Conservation (phyloP, 2,797 vertebrate species). For the Enteromius radiatus region DNA sequence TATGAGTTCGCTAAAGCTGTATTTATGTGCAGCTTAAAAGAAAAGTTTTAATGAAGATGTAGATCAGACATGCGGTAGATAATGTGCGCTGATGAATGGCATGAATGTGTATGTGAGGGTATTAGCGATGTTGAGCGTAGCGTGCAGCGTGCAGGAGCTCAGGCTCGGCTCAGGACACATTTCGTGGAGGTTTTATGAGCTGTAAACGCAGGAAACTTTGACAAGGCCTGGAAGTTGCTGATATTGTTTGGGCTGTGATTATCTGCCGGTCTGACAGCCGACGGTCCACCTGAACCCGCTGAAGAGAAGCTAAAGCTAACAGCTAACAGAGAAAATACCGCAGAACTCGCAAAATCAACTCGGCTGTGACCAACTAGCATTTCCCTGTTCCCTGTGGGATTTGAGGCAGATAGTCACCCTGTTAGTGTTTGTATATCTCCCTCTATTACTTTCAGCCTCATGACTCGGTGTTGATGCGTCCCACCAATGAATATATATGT, state of each 20-base stretch:
- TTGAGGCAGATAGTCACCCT: slow-evolving; percentile 5
- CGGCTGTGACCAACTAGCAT: slow-evolving; percentile 39
- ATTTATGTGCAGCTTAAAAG: background rate
- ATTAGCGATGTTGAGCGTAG: background rate
- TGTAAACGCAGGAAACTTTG: slow-evolving; percentile 59
- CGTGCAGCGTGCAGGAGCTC: background rate
- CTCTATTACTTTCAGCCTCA: background rate
- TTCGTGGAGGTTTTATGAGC: slow-evolving; percentile 56
- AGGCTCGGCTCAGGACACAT: slow-evolving; percentile 51
- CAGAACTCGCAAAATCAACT: slow-evolving; percentile 34
- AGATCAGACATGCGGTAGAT: background rate
- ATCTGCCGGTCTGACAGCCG: slow-evolving; percentile 27
- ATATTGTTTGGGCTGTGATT: slow-evolving; percentile 57
- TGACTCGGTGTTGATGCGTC: background rate
- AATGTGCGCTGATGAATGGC: background rate
- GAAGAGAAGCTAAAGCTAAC: slow-evolving; percentile 14
- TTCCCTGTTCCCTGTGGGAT: slow-evolving; percentile 21
- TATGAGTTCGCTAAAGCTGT: background rate
- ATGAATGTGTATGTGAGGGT: background rate
- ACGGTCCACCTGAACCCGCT: slow-evolving; percentile 22
- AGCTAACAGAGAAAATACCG: slow-evolving; percentile 8
- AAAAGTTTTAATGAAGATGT: background rate
- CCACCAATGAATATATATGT: background rate
- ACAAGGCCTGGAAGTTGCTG: slow-evolving; percentile 53
- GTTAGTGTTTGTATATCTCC: background rate